Evolutionary conservation across 2,888 invertebrate species (phyloP), one percentile per base, ranked within the genome.

Genomic region (Peribatodes rhomboidaria): DNA sequence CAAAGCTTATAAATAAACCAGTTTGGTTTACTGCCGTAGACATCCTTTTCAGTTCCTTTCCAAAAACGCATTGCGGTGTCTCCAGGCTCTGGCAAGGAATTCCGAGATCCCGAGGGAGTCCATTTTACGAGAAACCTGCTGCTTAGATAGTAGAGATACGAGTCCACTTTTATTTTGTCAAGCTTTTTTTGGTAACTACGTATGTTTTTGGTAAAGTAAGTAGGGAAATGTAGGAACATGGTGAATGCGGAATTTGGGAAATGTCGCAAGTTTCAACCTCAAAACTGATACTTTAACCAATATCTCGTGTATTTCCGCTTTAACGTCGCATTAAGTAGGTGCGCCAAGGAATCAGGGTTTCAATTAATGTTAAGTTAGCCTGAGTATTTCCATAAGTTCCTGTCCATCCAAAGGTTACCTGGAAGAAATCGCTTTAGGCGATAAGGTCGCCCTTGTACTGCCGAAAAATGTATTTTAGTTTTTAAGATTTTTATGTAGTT

Each of bases 11-110:
- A 58, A 64, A 64, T 64, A 64, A 63, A 58, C 58, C 58, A 49
- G 47, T 64, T 60, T 54, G 46, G 57, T 53, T 39, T 57, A 62
- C 39, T 44, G 47, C 53, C 27, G 16, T 35, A 54, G 63, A 54
- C 44, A 31, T 57, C 46, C 49, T 54, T 53, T 63, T 53, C 57
- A 31, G 47, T 58, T 46, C 47, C 47, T 64, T 64, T 59, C 49
- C 7, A 35, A 20, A 55, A 64, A 59, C 64, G 64, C 64, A 64
- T 49, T 64, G 64, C 64, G 59, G 64, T 64, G 53, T 55, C 59
- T 64, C 49, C 16, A 8, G 54, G 37, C 20, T 22, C 47, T 49
- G 35, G 16, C 31, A 42, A 31, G 46, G 57, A 53, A 54, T 46
- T 53, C 60, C 27, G n/a, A 16, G 39, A 6, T 41, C 59, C 41